phyloP scores from a whole-genome alignment of 2,888 invertebrate species.

The Atethmia centrago region DNA sequence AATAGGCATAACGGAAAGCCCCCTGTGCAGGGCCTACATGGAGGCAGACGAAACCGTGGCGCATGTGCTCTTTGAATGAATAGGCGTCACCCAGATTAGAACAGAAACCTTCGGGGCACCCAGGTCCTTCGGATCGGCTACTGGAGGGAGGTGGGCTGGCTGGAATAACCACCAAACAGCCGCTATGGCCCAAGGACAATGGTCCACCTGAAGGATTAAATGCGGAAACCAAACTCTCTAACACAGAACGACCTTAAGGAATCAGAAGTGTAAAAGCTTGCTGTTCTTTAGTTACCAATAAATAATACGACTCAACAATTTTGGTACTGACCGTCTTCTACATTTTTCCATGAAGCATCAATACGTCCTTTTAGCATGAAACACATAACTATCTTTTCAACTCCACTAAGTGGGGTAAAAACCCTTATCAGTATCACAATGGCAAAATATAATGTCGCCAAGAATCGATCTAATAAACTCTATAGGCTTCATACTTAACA shows the following conservation, averaged over 20 bases:
- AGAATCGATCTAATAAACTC: constrained; percentile 65
- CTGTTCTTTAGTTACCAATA: not conserved
- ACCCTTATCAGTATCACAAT: constrained; percentile 68
- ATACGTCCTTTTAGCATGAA: accelerated
- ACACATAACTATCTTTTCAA: not conserved
- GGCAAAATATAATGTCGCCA: constrained; percentile 75
- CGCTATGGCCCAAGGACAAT: too few relatives aligned
- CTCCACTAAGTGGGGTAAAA: not conserved
- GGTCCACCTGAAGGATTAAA: too few relatives aligned
- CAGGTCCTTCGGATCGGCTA: too few relatives aligned
- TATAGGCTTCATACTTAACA: constrained; percentile 77
- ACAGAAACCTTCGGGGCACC: too few relatives aligned
- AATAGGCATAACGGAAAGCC: too few relatives aligned
- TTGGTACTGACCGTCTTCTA: not conserved
- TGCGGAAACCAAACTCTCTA: too few relatives aligned
- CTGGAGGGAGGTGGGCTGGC: too few relatives aligned
- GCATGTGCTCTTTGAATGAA: too few relatives aligned
- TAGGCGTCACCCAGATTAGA: too few relatives aligned
- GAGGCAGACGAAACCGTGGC: too few relatives aligned
- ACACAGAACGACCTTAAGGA: not conserved
- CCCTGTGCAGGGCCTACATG: too few relatives aligned
- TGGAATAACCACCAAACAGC: too few relatives aligned
- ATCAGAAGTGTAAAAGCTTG: not conserved
- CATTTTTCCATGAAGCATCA: not conserved
- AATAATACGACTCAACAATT: not conserved